These are phyloP conservation scores for Caradrina clavipalpis DNA, from an alignment of 2,888 invertebrate genomes.

Conservation along the genomic window DNA sequence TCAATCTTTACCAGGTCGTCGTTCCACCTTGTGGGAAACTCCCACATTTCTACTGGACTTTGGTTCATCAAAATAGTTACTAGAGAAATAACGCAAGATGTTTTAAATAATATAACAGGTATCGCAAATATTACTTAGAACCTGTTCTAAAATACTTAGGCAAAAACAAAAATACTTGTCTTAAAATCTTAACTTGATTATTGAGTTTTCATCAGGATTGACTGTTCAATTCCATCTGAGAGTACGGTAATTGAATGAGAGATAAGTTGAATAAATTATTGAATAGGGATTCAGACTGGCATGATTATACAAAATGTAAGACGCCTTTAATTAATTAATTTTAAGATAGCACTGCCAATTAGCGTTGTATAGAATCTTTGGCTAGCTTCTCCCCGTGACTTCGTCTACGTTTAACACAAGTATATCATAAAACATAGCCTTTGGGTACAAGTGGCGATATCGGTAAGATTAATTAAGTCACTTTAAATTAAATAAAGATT, in stretches of 20 bases:
- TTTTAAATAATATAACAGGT: too few relatives aligned
- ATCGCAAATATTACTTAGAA: not conserved
- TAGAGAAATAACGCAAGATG: too few relatives aligned
- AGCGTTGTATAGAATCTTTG: not conserved
- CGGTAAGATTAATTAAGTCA: too few relatives aligned
- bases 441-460: too few relatives aligned
- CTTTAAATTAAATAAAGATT: too few relatives aligned
- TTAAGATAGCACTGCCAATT: constrained; percentile 26
- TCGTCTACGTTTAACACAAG: too few relatives aligned
- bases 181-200: constrained; percentile 37
- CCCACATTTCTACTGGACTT: too few relatives aligned
- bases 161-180: constrained; percentile 14
- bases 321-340: constrained; percentile 37
- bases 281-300: constrained; percentile 29
- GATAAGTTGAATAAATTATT: constrained; percentile 50
- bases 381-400: too few relatives aligned
- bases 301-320: constrained; percentile 26
- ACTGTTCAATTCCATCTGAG: constrained; percentile 46
- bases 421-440: too few relatives aligned
- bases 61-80: too few relatives aligned
- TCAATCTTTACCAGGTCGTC: too few relatives aligned
- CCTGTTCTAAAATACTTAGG: constrained; percentile 8
- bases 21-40: too few relatives aligned
- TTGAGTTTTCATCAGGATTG: constrained; percentile 21
- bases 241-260: constrained; percentile 50